phyloP scores from a whole-genome alignment of 2,888 invertebrate species.

The Lordiphosa andalusiaca region DNA sequence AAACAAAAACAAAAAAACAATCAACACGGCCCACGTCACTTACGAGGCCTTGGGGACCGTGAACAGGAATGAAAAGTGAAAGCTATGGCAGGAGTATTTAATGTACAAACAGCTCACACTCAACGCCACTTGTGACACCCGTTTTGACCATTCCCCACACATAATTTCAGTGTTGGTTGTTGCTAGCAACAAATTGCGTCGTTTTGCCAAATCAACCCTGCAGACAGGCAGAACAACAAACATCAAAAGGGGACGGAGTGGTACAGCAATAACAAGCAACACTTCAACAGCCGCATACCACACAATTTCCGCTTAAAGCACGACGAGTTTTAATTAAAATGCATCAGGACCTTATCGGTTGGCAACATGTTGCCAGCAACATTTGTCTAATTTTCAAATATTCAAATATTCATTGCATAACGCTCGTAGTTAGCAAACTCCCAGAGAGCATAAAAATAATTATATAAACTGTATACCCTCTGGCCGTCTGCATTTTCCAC shows the following conservation, averaged over 20 bases:
- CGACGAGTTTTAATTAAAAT: slow-evolving; percentile 57
- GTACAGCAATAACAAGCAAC: slow-evolving; percentile 43
- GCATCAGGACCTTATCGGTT: slow-evolving; percentile 35
- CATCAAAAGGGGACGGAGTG: slow-evolving; percentile 23
- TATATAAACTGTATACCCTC: slow-evolving; percentile 65
- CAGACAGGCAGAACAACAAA: slow-evolving; percentile 52
- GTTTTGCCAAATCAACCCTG: slow-evolving; percentile 71
- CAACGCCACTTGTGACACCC: slow-evolving; percentile 17
- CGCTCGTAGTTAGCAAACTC: slow-evolving; percentile 48
- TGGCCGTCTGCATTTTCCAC: slow-evolving; percentile 62
- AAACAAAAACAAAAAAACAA: slow-evolving; percentile 62
- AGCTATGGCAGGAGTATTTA: slow-evolving; percentile 66
- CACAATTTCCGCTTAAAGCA: slow-evolving; percentile 61
- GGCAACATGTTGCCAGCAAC: slow-evolving; percentile 50
- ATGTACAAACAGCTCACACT: slow-evolving; percentile 70
- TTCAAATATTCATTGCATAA: slow-evolving; percentile 63
- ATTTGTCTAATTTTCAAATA: slow-evolving; percentile 40
- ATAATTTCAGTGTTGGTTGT: slow-evolving; percentile 40
- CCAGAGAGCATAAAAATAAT: slow-evolving; percentile 68
- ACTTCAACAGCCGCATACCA: slow-evolving; percentile 61
- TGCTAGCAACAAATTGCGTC: slow-evolving; percentile 66
- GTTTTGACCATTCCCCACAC: slow-evolving; percentile 41
- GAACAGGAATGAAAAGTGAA: slow-evolving; percentile 44
- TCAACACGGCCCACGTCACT: slow-evolving; percentile 58
- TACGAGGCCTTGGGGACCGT: slow-evolving; percentile 60